Evolutionary conservation across 2,888 invertebrate species (phyloP).

Genomic region (Protodeltote pygarga): DNA sequence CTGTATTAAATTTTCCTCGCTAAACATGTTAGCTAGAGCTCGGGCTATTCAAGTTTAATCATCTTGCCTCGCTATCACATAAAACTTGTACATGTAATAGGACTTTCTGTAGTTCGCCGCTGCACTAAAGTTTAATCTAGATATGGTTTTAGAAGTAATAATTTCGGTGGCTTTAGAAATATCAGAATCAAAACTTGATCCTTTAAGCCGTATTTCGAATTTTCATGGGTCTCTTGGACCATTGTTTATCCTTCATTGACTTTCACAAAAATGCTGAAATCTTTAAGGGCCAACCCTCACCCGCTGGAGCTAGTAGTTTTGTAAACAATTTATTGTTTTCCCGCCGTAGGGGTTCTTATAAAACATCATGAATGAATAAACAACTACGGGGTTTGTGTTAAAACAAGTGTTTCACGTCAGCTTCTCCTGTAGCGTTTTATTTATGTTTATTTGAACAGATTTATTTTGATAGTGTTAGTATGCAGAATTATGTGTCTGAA

Average conservation of each 20-base stretch:
- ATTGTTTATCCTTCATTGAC: conserved; percentile 8
- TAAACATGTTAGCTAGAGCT: conserved; percentile 20
- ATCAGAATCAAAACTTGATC: conserved; percentile 5
- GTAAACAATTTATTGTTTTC: conserved; percentile 54
- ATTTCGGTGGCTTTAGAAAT: conserved; percentile 5
- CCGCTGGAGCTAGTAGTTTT: conserved; percentile 30
- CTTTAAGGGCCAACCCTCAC: conserved; percentile 5
- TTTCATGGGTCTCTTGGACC: no score
- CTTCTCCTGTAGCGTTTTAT: conserved; percentile 24
- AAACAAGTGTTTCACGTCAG: conserved; percentile 56
- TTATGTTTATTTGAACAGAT: conserved; percentile 36
- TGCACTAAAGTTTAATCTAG: conserved; percentile 2
- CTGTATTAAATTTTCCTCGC: conserved; percentile 16
- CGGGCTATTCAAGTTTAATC: conserved; percentile 28
- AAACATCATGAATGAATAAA: conserved; percentile 63
- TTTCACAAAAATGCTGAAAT: conserved; percentile 6
- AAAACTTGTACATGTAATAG: conserved; percentile 8
- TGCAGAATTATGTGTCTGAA: conserved; percentile 10
- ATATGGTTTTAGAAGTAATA: background rate
- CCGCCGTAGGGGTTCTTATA: conserved; percentile 55
- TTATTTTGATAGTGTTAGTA: conserved; percentile 17
- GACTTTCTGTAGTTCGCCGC: background rate
- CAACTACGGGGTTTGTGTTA: conserved; percentile 54
- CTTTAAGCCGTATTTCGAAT: no score
- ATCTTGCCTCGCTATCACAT: conserved; percentile 17